Evolutionary conservation across 2,888 invertebrate species (phyloP), one percentile per base, ranked within the genome.

Genomic region (Stenichneumon culpator): DNA sequence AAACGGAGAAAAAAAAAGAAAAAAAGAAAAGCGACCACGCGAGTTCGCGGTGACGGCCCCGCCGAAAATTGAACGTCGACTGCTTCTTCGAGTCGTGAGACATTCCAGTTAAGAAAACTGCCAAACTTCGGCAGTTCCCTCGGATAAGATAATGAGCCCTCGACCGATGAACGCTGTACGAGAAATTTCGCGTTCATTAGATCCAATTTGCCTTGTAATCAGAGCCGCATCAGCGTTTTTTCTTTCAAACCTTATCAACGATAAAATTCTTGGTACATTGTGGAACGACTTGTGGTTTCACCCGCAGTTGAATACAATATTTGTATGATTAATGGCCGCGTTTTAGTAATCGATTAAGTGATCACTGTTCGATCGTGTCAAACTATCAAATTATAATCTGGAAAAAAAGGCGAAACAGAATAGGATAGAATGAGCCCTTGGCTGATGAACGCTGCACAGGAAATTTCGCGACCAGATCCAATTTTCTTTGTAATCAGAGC

Each of bases 51-150:
- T 57, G 39, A 68, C 73, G 68, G 74, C 79, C 32, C 60, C 50
- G 52, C 54, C 70, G 75, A 54, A 78, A 78, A 72, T 32, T 54
- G 50, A 83, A 69, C 60, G 73, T 79, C 68, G 63, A 44, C 79
- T 63, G 73, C 63, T 73, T 36, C 57, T 73, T 74, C 50, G 57
- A 52, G 52, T 79, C 54, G 74, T 63, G 69, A 54, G 74, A 60
- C 79, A 78, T 83, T 79, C 74, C 63, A 79, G 83, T 74, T 83
- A 54, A 83, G 73, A 79, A 83, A 83, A 79, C 70, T 72, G 72
- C 72, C 79, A 72, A 79, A 83, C 83, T 83, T 83, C 74, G 73
- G 73, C 83, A 83, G 83, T 83, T 74, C 16, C 60, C 73, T 69
- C 36, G 79, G 79, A 79, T 73, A 52, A 73, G 68, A 79, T 83